These are phyloP conservation scores for Anarsia innoxiella DNA, from an alignment of 2,888 invertebrate genomes.

Conservation along the genomic window DNA sequence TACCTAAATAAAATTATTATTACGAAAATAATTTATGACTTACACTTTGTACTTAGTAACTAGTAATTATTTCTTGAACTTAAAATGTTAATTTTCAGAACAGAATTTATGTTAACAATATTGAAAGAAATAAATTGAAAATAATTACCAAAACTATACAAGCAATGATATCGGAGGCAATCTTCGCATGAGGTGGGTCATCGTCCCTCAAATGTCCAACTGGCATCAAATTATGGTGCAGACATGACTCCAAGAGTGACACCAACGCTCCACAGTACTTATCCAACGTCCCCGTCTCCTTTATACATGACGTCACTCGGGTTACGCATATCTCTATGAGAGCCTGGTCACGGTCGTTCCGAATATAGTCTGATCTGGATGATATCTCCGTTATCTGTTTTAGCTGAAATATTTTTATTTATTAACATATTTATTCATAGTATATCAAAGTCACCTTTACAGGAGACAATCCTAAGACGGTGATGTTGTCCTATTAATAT, in stretches of 20 bases:
- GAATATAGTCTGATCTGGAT: slow-evolving; percentile 86
- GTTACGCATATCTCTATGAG: slow-evolving; percentile 97
- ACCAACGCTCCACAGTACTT: slow-evolving; percentile 90
- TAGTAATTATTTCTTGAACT: too few relatives aligned
- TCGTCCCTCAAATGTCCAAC: slow-evolving; percentile 79
- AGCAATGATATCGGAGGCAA: slow-evolving; percentile 95
- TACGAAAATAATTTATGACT: too few relatives aligned
- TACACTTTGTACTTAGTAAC: too few relatives aligned
- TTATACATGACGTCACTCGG: slow-evolving; percentile 90
- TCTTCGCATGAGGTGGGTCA: slow-evolving; percentile 97
- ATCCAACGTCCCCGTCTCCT: slow-evolving; percentile 91
- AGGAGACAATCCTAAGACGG: too few relatives aligned
- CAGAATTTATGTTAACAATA: too few relatives aligned
- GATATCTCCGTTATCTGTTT: slow-evolving; percentile 87
- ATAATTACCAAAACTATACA: slow-evolving; percentile 89
- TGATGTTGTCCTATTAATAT: too few relatives aligned
- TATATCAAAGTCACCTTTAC: too few relatives aligned
- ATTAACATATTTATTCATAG: too few relatives aligned
- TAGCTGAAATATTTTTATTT: too few relatives aligned
- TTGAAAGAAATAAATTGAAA: slow-evolving; percentile 1
- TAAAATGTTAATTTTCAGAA: too few relatives aligned
- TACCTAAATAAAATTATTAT: too few relatives aligned
- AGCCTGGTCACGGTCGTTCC: slow-evolving; percentile 93
- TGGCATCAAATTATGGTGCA: slow-evolving; percentile 91
- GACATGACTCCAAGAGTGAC: slow-evolving; percentile 88